A percentile compares a stretch with the other conserved stretches of the same genome.
Evolutionary conservation across 2,113 vertebrate genomes (phyloP).

Genomic region (Anhinga anhinga): DNA sequence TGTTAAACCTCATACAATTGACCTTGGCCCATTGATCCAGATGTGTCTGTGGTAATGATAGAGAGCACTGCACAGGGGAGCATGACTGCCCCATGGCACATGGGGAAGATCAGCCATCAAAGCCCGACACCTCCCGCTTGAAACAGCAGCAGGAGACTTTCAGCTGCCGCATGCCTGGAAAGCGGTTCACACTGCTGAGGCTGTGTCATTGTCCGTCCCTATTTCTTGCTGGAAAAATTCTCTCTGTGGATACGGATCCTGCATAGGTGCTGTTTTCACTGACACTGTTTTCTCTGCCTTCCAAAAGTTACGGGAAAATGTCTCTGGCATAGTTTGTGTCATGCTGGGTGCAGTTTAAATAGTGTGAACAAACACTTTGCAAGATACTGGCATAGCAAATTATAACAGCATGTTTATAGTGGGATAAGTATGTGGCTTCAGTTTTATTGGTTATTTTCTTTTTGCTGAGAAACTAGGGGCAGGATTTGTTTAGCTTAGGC

Average conservation of each 20-base stretch:
- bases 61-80: accelerated
- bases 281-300: neutral
- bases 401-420: neutral
- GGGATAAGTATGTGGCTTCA: neutral
- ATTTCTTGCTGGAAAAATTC: neutral
- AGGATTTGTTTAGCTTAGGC: neutral
- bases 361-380: neutral
- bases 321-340: neutral
- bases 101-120: accelerated
- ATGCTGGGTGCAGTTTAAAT: neutral
- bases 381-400: neutral
- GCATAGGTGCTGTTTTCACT: neutral
- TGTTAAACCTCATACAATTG: too few relatives aligned
- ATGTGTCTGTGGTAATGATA: accelerated
- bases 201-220: accelerated
- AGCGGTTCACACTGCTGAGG: accelerated
- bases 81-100: accelerated
- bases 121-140: accelerated
- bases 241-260: neutral
- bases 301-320: neutral
- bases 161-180: accelerated
- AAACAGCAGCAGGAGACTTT: neutral
- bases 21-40: too few relatives aligned
- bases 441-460: neutral
- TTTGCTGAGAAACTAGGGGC: neutral